Evolutionary conservation across 2,888 invertebrate species (phyloP).

Genomic region (Mylabris sibirica): DNA sequence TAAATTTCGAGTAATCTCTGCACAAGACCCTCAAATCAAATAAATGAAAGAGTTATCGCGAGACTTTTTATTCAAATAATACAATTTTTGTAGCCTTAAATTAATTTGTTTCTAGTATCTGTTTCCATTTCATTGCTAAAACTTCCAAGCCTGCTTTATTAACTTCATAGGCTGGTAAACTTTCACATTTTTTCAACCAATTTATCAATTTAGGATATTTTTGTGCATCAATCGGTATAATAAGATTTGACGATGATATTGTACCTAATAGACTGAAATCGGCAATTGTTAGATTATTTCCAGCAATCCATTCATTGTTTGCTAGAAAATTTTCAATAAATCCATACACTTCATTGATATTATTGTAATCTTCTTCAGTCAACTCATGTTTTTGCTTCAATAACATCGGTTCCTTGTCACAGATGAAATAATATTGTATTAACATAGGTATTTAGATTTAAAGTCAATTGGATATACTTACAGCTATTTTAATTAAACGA

Average conservation of each 20-base stretch:
- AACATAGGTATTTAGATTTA: background rate
- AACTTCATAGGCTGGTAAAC: constrained; percentile 39
- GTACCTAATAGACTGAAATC: constrained; percentile 44
- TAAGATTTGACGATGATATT: constrained; percentile 34
- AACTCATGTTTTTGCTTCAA: constrained; percentile 26
- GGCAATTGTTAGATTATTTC: constrained; percentile 44
- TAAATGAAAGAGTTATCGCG: no score
- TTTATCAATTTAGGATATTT: constrained; percentile 50
- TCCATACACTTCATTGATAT: constrained; percentile 50
- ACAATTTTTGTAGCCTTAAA: no score
- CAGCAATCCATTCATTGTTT: constrained; percentile 49
- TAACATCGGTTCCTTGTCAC: constrained; percentile 32
- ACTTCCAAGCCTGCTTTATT: constrained; percentile 19
- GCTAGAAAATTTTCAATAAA: constrained; percentile 63
- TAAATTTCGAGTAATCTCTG: no score
- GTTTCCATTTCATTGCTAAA: background rate
- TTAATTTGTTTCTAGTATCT: background rate
- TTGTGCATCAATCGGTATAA: constrained; percentile 35
- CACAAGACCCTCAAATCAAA: no score
- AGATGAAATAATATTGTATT: background rate
- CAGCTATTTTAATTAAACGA: constrained; percentile 48
- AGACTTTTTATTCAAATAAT: no score
- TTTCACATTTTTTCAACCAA: constrained; percentile 50
- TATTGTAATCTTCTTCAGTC: constrained; percentile 14
- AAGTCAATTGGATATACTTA: constrained; percentile 29